Base-by-base conservation (phyloP, 2,797 vertebrate genomes). In the Selene dorsalis region DNA sequence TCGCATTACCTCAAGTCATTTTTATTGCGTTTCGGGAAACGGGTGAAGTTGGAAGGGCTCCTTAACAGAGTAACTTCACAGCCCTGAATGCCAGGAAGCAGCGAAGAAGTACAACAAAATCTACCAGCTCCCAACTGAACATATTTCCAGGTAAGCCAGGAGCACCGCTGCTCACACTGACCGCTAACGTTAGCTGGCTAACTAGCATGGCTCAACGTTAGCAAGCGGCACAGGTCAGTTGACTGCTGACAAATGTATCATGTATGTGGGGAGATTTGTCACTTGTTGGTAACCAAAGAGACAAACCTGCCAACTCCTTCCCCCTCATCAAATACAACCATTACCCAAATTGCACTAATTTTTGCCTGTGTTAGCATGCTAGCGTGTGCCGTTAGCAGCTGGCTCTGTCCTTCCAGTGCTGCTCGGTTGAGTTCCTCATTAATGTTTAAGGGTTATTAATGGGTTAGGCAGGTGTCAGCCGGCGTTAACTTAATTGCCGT, bases 91-190 rank as follows among this genome's bases (percentile, higher is more conserved):
- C 47, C 53, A 45, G 20, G 32, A 73, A 62, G 20, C 69, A 20
- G 53, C 50, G 28, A n/a, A 3, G n/a, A 69, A 59, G 61, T 66
- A 3, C 0, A 47, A 32, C 3, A 69, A 45, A 69, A 73, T 5
- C 72, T 7, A 39, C 75, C 6, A 38, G 39, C 55, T 74, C 64
- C 58, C 43, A 22, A 69, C 62, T 70, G 56, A 70, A 84, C 65
- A 68, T 84, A 65, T 43, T 41, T 84, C 26, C 89, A 90, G 93
- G 93, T 93, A 84, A 90, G 84, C 14, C 10, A 35, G 8, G 9
- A 65, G 76, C 10, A 32, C 65, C 41, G 83, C 62, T 59, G 65
- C 82, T 50, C 43, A 39, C 43, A n/a, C 38, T 48, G 67, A 4
- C 47, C 53, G 89, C 83, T 86, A 88, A 62, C 53, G n/a, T 22